Conservation (phyloP, 2,113 vertebrate species). For the Chinchilla lanigera region DNA sequence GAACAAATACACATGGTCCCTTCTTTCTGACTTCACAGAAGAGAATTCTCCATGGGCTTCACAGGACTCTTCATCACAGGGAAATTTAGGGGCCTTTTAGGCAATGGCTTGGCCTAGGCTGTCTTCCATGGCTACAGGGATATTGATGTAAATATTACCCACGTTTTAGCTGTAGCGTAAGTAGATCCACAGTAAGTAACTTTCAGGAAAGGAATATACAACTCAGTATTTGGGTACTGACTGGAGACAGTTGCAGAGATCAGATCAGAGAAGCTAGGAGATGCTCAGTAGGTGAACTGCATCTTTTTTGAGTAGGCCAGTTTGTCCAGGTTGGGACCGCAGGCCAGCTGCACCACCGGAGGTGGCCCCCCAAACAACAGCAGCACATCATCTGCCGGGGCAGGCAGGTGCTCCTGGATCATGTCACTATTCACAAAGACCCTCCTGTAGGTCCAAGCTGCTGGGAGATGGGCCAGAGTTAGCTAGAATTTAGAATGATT, state of each 20-base stretch:
- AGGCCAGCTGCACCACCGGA: slow-evolving; percentile 87
- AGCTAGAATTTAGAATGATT: slow-evolving; percentile 87
- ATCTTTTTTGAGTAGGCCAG: slow-evolving; percentile 86
- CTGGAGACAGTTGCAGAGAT: background rate
- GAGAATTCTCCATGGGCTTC: background rate
- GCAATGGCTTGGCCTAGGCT: background rate
- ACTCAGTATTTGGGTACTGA: background rate
- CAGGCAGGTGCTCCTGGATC: slow-evolving; percentile 86
- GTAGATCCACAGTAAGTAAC: background rate
- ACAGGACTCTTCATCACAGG: background rate
- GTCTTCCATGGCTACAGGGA: background rate
- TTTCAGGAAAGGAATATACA: background rate
- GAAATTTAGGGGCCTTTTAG: background rate
- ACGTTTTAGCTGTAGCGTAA: background rate
- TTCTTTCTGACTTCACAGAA: background rate
- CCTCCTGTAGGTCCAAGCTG: slow-evolving; percentile 86
- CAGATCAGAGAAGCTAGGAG: background rate
- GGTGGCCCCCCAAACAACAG: slow-evolving; percentile 88
- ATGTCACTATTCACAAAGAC: slow-evolving; percentile 86
- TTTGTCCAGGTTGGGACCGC: slow-evolving; percentile 86
- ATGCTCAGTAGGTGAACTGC: slow-evolving; percentile 84
- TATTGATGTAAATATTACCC: background rate
- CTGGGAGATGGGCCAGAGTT: slow-evolving; percentile 86
- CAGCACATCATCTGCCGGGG: slow-evolving; percentile 81
- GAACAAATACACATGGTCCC: background rate